These are phyloP conservation scores for Pseudopipra pipra DNA, from an alignment of 2,113 vertebrate species.

Conservation along the genomic window DNA sequence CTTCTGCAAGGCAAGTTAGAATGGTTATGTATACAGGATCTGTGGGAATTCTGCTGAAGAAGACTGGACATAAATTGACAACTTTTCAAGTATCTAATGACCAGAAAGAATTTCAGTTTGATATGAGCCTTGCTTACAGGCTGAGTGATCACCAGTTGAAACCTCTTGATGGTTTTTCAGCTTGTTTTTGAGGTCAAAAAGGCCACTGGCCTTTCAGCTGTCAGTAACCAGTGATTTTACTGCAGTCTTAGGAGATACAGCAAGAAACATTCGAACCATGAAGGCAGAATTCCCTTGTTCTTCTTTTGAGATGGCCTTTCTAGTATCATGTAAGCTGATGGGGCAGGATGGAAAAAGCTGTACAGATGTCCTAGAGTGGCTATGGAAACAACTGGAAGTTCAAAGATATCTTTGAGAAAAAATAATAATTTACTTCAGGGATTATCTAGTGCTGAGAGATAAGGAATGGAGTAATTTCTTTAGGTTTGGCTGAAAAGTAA, in stretches of 20 bases:
- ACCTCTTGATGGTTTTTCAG: neutral
- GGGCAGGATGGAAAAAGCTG: neutral
- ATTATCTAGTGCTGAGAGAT: neutral
- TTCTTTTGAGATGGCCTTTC: neutral
- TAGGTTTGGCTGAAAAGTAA: neutral
- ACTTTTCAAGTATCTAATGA: neutral
- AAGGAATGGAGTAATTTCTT: neutral
- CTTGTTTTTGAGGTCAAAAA: neutral
- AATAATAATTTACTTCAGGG: neutral
- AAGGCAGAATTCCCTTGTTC: neutral
- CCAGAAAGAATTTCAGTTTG: neutral
- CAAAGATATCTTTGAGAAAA: neutral
- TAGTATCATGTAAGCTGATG: neutral
- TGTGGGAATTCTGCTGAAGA: neutral
- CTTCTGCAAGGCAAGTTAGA: neutral
- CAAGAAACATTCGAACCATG: neutral
- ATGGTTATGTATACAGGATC: neutral
- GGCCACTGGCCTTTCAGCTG: neutral
- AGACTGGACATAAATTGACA: neutral
- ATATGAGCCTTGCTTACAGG: neutral
- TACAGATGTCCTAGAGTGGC: neutral
- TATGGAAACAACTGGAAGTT: neutral
- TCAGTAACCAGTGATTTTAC: neutral
- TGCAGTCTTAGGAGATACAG: neutral
- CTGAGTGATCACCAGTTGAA: neutral